Evolutionary conservation across 2,113 vertebrate genomes (phyloP), one percentile per base, ranked within the genome.

Genomic region (Dolichallabes microphthalmus): DNA sequence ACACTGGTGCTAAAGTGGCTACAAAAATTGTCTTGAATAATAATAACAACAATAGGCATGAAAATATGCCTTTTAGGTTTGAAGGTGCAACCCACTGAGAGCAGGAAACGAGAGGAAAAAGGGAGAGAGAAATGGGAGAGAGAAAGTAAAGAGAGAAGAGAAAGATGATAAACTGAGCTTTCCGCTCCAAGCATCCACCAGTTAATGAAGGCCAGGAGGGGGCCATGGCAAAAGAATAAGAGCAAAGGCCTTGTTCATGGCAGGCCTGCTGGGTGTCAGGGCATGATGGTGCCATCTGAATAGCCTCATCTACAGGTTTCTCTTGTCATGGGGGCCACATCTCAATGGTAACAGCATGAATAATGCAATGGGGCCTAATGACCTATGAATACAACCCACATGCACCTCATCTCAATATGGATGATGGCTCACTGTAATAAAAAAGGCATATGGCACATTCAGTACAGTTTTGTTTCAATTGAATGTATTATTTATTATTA

Each of bases 291-390:
- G 30, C 61, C 82, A 81, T 85, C 86, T 88, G 52, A 82, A 88
- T 78, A 82, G 87, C 84, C 89, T 91, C 87, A 90, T 91, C 92
- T 91, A 92, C 89, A 90, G 89, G 88, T 89, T 90, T 81, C 78
- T 87, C 78, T 86, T 87, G 83, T 90, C 89, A 58, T 86, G 11
- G 82, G 83, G 90, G 88, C 88, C 86, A 79, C 25, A 32, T 87
- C 85, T 88, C 88, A 8, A 17, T 88, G 90, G 74, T 22, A 79
- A 89, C 87, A 82, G 85, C 82, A 93, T 94, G 92, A 94, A 95
- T 94, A 92, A 93, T 94, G 92, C 90, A 87, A 87, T 74, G 15
- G 66, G 89, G 90, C 91, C 90, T 92, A 71, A 83, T 90, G 89
- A 86, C 88, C 89, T 64, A 88, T 60, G 80, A 84, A 66, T 53